phyloP scores from a whole-genome alignment of 2,113 vertebrate species.

The Rhynchomys soricoides region DNA sequence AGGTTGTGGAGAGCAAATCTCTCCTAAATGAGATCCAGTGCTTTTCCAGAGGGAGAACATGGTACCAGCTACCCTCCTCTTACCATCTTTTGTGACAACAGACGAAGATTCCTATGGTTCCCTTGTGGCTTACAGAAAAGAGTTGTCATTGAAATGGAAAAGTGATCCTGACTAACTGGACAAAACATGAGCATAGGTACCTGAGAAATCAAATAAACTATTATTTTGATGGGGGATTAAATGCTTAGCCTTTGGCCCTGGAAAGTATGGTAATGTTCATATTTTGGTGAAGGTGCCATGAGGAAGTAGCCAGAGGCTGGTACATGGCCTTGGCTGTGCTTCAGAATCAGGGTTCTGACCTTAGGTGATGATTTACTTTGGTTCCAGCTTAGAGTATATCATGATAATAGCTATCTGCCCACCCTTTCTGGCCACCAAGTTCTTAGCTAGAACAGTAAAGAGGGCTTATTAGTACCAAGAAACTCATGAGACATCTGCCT shows the following conservation, averaged over 20 bases:
- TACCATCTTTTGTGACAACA: not conserved
- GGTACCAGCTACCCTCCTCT: not conserved
- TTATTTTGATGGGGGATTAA: not conserved
- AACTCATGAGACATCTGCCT: not conserved
- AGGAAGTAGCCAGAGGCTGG: not conserved
- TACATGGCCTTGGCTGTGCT: not conserved
- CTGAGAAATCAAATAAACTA: not conserved
- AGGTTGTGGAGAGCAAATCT: not conserved
- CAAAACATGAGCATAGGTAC: no score
- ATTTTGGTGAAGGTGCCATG: not conserved
- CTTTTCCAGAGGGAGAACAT: not conserved
- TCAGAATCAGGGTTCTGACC: not conserved
- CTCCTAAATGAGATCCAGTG: not conserved
- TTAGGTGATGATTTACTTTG: not conserved
- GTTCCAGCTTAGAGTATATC: not conserved
- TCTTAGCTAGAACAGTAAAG: not conserved
- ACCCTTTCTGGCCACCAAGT: not conserved
- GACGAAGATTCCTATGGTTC: accelerated
- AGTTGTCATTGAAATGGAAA: not conserved
- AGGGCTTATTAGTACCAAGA: not conserved
- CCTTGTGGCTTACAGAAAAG: not conserved
- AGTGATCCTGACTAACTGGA: no score
- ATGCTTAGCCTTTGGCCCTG: not conserved
- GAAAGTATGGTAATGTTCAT: not conserved
- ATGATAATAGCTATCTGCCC: not conserved